A percentile compares a stretch with the other conserved stretches of the same genome.
Evolutionary conservation across 2,797 vertebrate species (phyloP).

Genomic region (Leuciscus waleckii): DNA sequence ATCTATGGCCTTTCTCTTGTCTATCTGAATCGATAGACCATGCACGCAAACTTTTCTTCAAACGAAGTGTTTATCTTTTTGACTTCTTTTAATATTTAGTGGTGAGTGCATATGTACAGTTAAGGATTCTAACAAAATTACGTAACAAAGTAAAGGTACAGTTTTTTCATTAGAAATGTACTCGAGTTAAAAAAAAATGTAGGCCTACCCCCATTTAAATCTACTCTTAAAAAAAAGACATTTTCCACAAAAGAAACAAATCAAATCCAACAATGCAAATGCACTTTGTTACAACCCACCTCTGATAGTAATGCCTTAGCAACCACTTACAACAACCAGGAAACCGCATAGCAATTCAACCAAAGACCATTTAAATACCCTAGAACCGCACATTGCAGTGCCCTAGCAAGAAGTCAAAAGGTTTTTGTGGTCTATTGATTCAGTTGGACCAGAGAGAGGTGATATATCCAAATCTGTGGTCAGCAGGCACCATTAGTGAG

Average conservation of each 20-base stretch:
- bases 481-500: not conserved
- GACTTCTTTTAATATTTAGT: not conserved
- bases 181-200: no score
- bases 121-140: not conserved
- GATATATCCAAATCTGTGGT: constrained; percentile 23
- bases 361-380: not conserved
- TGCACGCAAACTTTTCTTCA: not conserved
- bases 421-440: constrained; percentile 18
- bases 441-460: not conserved
- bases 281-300: no score
- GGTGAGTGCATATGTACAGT: not conserved
- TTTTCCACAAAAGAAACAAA: no score
- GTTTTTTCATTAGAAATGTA: no score
- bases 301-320: not conserved
- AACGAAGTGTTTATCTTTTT: not conserved
- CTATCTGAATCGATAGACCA: not conserved
- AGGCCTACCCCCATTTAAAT: no score
- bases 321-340: not conserved
- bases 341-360: not conserved
- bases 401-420: constrained; percentile 18
- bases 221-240: no score
- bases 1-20: not conserved
- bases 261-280: no score
- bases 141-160: no score
- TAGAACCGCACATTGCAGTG: not conserved